These are phyloP conservation scores for Leucozona laternaria DNA, from an alignment of 2,888 invertebrate species.

Conservation along the genomic window DNA sequence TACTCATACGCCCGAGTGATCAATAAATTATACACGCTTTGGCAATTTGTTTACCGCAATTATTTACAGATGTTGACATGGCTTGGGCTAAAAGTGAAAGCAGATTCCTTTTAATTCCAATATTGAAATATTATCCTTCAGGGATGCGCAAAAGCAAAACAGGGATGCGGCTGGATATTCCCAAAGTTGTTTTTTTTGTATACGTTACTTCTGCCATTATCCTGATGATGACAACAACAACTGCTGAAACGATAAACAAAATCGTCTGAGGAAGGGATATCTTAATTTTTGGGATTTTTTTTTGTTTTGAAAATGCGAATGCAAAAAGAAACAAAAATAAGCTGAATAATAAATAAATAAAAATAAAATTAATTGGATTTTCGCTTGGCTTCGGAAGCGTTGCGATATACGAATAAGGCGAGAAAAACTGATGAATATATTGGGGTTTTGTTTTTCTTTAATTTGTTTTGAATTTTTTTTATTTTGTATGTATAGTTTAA, in stretches of 20 bases:
- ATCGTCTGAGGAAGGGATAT: background rate
- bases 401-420: conserved; percentile 59
- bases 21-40: conserved; percentile 66
- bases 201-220: conserved; percentile 5
- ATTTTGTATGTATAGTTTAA: background rate
- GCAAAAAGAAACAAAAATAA: background rate
- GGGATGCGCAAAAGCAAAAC: background rate
- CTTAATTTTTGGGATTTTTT: conserved; percentile 3
- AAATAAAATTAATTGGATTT: conserved; percentile 71
- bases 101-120: conserved; percentile 33
- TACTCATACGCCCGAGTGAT: conserved; percentile 57
- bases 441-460: conserved; percentile 31
- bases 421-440: conserved; percentile 44
- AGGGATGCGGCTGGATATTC: background rate
- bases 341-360: conserved; percentile 33
- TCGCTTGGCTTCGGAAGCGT: conserved; percentile 68
- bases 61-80: conserved; percentile 63
- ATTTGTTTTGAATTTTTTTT: conserved; percentile 12
- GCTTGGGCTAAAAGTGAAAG: conserved; percentile 31
- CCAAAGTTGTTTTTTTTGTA: background rate
- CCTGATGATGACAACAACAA: conserved; percentile 15
- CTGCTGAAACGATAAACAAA: conserved; percentile 20
- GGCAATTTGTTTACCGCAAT: conserved; percentile 68
- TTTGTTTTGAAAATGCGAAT: background rate
- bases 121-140: conserved; percentile 41